Conservation (phyloP, 2,888 invertebrate species). For the Aporophyla lueneburgensis region DNA sequence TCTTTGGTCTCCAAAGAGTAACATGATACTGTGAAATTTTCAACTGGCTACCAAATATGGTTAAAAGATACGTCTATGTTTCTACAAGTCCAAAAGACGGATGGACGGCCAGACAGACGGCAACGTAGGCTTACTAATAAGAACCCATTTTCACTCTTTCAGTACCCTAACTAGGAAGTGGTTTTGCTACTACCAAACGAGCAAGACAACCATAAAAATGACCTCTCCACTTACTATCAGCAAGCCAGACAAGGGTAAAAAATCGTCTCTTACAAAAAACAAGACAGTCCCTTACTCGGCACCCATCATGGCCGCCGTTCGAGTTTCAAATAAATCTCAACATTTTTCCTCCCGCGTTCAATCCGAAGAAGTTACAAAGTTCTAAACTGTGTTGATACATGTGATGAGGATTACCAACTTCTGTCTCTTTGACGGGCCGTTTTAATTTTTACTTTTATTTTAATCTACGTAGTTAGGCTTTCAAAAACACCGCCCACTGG, state of each 20-base stretch:
- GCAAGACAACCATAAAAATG: constrained; percentile 11
- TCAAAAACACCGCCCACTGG: not conserved
- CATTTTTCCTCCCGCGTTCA: constrained; percentile 76
- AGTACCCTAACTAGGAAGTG: not conserved
- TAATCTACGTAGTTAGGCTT: constrained; percentile 40
- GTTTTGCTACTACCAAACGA: constrained; percentile 7
- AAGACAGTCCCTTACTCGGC: constrained; percentile 16
- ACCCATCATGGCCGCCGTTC: constrained; percentile 49
- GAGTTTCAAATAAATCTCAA: constrained; percentile 76
- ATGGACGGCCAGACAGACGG: not conserved
- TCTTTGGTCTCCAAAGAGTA: no score
- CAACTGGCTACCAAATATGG: not conserved
- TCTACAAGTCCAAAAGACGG: not conserved
- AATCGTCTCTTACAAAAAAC: constrained; percentile 16
- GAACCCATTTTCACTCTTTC: not conserved
- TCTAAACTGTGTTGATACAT: constrained; percentile 79
- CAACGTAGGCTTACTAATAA: no score
- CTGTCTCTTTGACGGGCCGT: constrained; percentile 54
- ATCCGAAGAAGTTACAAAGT: constrained; percentile 77
- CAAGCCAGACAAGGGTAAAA: constrained; percentile 26
- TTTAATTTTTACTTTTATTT: constrained; percentile 66
- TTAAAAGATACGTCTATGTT: not conserved
- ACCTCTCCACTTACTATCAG: constrained; percentile 17
- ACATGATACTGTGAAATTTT: no score
- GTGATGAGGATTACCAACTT: constrained; percentile 76